Conservation (phyloP, 2,113 vertebrate genomes). For the Orthochromis malagaraziensis region DNA sequence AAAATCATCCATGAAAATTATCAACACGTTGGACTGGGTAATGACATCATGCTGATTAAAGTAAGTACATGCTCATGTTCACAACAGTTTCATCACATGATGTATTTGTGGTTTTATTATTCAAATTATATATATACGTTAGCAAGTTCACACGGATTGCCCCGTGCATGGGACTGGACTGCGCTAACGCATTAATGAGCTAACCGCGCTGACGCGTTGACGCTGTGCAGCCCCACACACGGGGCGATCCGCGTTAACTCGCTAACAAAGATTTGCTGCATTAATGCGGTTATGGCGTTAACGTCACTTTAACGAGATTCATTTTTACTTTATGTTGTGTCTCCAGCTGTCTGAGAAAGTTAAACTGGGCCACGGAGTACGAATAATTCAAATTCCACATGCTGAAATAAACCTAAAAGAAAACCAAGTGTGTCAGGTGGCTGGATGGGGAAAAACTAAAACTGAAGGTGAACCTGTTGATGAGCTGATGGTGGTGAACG, state of each 20-base stretch:
- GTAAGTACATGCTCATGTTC: rapidly evolving
- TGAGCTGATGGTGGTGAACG: slow-evolving; percentile 15
- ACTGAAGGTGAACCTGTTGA: rapidly evolving
- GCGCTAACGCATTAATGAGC: too few relatives aligned
- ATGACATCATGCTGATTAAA: slow-evolving; percentile 5
- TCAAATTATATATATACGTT: rapidly evolving
- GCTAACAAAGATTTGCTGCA: too few relatives aligned
- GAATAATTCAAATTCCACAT: rapidly evolving
- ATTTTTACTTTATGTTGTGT: neutral
- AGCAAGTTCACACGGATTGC: too few relatives aligned
- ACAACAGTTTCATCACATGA: neutral
- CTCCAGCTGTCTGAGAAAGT: neutral
- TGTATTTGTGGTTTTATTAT: rapidly evolving
- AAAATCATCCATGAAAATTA: rapidly evolving
- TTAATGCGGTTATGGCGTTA: too few relatives aligned
- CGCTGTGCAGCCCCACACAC: too few relatives aligned
- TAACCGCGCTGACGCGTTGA: too few relatives aligned
- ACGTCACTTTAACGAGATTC: too few relatives aligned
- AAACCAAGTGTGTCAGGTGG: slow-evolving; percentile 22
- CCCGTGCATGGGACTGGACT: too few relatives aligned
- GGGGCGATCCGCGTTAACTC: too few relatives aligned
- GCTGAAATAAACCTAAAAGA: neutral
- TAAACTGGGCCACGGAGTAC: rapidly evolving
- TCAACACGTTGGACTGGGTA: rapidly evolving
- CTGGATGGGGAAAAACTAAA: slow-evolving; percentile 48